Percentiles rank a stretch among this genome's conserved stretches.
Evolutionary conservation across 2,888 invertebrate genomes (phyloP).

Genomic region (Diachrysia chrysitis): DNA sequence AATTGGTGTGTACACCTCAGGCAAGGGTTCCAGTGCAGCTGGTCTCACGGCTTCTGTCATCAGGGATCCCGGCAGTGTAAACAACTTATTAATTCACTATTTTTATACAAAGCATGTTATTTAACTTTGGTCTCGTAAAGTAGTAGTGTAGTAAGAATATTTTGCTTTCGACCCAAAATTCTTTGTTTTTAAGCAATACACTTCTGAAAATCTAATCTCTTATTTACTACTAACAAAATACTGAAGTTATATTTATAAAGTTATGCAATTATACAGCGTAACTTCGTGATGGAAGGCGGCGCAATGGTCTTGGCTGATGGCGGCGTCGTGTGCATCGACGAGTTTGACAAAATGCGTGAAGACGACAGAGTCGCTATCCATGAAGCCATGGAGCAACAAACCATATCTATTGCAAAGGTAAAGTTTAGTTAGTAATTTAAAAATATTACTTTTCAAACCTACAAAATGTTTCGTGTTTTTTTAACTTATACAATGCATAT

Average conservation of each 20-base stretch:
- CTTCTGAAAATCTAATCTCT: too few relatives aligned
- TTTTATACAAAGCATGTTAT: too few relatives aligned
- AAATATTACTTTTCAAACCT: neutral
- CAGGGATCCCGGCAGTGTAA: constrained; percentile 96
- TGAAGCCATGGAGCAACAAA: constrained; percentile 99
- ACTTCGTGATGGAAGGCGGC: constrained; percentile 99
- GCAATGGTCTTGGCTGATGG: constrained; percentile 99
- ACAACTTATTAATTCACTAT: constrained; percentile 59
- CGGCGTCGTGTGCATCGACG: constrained; percentile 99
- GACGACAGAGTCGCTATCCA: constrained; percentile 99
- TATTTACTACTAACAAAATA: too few relatives aligned
- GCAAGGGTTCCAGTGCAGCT: constrained; percentile 99
- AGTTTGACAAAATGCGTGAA: constrained; percentile 99
- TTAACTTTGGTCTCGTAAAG: too few relatives aligned
- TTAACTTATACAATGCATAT: neutral
- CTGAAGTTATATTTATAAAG: too few relatives aligned
- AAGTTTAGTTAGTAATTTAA: neutral
- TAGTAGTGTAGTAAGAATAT: too few relatives aligned
- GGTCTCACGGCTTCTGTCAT: constrained; percentile 99
- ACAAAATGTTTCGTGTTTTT: neutral
- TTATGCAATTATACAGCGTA: constrained; percentile 89
- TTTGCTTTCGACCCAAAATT: too few relatives aligned
- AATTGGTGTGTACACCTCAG: constrained; percentile 98
- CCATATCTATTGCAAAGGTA: constrained; percentile 99
- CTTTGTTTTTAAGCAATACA: too few relatives aligned